Percentiles rank a stretch among this genome's conserved stretches.
Evolutionary conservation across 1,140 invertebrate species (phyloP).

Genomic region (Cylas formicarius): DNA sequence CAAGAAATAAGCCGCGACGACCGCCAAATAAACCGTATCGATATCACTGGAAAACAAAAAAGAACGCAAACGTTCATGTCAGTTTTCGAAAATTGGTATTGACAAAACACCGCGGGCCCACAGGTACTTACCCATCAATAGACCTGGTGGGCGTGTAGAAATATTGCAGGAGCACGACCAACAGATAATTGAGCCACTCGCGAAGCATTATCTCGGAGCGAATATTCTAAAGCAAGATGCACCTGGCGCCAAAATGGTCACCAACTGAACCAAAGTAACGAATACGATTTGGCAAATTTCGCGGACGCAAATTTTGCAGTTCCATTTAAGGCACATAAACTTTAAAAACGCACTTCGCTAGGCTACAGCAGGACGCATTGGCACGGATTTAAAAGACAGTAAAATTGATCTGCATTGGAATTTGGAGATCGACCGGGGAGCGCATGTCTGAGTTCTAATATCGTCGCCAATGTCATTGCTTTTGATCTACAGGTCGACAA

Average conservation of each 20-base stretch:
- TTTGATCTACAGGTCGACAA: constrained; percentile 6
- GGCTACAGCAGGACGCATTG: too few relatives aligned
- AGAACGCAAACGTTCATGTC: too few relatives aligned
- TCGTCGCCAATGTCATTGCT: too few relatives aligned
- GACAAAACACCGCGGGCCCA: too few relatives aligned
- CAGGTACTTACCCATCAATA: constrained; percentile 14
- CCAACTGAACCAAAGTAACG: constrained; percentile 12
- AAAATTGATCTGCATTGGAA: background rate
- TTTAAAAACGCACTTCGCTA: too few relatives aligned
- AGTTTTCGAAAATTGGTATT: too few relatives aligned
- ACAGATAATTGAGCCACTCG: constrained; percentile 22
- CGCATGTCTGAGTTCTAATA: background rate
- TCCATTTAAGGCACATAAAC: background rate
- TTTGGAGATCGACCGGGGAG: background rate
- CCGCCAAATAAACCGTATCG: too few relatives aligned
- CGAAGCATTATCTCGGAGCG: constrained; percentile 23
- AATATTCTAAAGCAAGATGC: too few relatives aligned
- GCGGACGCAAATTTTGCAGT: background rate
- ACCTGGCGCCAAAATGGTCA: constrained; percentile 15
- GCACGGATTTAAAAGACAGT: background rate
- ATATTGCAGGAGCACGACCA: constrained; percentile 20
- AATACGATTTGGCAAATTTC: constrained; percentile 13
- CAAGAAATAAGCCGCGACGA: too few relatives aligned
- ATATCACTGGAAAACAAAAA: too few relatives aligned
- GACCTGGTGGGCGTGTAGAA: constrained; percentile 6